Evolutionary conservation across 2,113 vertebrate genomes (phyloP).

Genomic region (Pomatorhinus ruficollis): DNA sequence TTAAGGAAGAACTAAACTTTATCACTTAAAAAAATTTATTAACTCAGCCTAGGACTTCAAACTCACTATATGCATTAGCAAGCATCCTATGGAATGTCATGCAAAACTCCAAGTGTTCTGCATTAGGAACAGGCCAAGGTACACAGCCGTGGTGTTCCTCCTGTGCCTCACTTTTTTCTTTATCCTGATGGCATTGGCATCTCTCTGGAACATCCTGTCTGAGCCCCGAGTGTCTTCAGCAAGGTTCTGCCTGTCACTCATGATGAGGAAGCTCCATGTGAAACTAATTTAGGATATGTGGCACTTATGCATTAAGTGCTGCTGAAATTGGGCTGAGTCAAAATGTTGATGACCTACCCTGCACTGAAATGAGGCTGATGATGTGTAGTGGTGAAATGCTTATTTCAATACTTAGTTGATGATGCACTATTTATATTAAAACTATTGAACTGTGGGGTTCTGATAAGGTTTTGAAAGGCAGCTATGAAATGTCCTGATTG

Average conservation of each 20-base stretch:
- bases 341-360: conserved; percentile 14
- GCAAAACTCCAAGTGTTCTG: background rate
- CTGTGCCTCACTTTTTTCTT: background rate
- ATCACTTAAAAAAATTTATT: background rate
- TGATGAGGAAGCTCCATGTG: background rate
- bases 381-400: background rate
- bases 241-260: background rate
- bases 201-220: background rate
- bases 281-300: background rate
- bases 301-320: background rate
- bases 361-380: conserved; percentile 9
- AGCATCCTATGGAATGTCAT: background rate
- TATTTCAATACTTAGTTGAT: conserved; percentile 52
- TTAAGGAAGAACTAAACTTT: background rate
- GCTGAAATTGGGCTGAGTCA: background rate
- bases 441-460: background rate
- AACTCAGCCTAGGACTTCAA: background rate
- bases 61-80: background rate
- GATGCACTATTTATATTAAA: conserved; percentile 52
- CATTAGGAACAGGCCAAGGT: background rate
- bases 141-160: background rate
- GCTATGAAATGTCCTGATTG: background rate
- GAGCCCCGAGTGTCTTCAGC: background rate
- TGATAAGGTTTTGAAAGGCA: conserved; percentile 36
- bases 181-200: background rate